Percentiles rank a stretch among this genome's conserved stretches.
phyloP scores from a whole-genome alignment of 1,140 invertebrate species.

The Panagrolaimus sp. region DNA sequence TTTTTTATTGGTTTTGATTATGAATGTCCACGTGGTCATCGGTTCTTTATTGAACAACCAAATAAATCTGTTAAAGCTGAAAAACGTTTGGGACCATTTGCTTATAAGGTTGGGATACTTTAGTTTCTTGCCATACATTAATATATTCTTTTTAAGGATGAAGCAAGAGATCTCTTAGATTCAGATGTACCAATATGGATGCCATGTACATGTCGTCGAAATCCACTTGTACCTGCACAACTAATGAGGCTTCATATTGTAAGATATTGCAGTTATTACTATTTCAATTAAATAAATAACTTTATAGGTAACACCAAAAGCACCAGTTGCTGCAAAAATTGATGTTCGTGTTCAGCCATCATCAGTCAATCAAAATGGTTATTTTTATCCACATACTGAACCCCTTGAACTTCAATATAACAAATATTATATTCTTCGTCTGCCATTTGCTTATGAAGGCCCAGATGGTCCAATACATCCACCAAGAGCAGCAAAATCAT shows the following conservation, averaged over 20 bases:
- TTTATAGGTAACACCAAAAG: conserved; percentile 78
- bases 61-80: conserved; percentile 66
- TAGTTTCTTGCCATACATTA: no score
- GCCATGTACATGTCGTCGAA: conserved; percentile 60
- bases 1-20: conserved; percentile 91
- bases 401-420: neutral
- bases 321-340: conserved; percentile 71
- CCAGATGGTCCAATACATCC: conserved; percentile 16
- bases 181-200: conserved; percentile 27
- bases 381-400: conserved; percentile 13
- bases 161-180: neutral
- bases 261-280: no score
- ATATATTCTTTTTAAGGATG: conserved; percentile 60
- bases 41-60: conserved; percentile 82
- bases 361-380: neutral
- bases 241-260: conserved; percentile 84
- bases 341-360: conserved; percentile 22
- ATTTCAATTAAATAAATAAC: no score
- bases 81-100: neutral
- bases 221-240: conserved; percentile 66
- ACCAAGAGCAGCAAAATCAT: neutral
- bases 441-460: conserved; percentile 16
- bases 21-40: conserved; percentile 84
- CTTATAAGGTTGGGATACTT: neutral
- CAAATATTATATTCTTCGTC: conserved; percentile 16